Conservation (phyloP, 2,888 invertebrate genomes). For the Marasmarcha lunaedactyla region DNA sequence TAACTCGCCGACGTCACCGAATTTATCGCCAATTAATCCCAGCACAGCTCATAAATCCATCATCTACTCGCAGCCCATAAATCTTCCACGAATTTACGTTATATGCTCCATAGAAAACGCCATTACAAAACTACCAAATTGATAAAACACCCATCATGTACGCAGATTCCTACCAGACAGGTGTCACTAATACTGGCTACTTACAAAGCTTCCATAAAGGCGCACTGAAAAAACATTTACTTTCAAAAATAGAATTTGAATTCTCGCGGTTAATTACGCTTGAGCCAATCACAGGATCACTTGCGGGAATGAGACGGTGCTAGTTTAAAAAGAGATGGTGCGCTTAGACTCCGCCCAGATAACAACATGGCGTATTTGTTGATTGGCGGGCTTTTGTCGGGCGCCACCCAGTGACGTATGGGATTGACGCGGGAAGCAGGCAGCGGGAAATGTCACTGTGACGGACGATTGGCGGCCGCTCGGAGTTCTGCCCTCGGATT, state of each 20-base stretch:
- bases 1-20: slow-evolving; percentile 21
- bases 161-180: slow-evolving; percentile 24
- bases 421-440: slow-evolving; percentile 43
- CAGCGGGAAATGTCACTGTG: slow-evolving; percentile 35
- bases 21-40: slow-evolving; percentile 46
- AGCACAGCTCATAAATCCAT: slow-evolving; percentile 55
- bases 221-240: slow-evolving; percentile 63
- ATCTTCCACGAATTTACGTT: slow-evolving; percentile 50
- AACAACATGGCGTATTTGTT: slow-evolving; percentile 75
- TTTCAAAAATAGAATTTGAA: slow-evolving; percentile 66
- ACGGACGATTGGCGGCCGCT: slow-evolving; percentile 23
- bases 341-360: slow-evolving; percentile 63
- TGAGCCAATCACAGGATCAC: slow-evolving; percentile 53
- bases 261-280: slow-evolving; percentile 66
- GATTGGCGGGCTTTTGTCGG: slow-evolving; percentile 68
- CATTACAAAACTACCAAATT: slow-evolving; percentile 35
- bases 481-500: background rate
- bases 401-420: slow-evolving; percentile 42
- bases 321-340: slow-evolving; percentile 29
- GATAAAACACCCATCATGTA: slow-evolving; percentile 21
- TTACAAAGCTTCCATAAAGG: slow-evolving; percentile 35
- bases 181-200: slow-evolving; percentile 39
- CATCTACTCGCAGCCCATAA: slow-evolving; percentile 45
- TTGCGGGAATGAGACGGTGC: slow-evolving; percentile 40
- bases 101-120: slow-evolving; percentile 25